phyloP scores from a whole-genome alignment of 2,113 vertebrate genomes.

The Falcunculus frontatus region DNA sequence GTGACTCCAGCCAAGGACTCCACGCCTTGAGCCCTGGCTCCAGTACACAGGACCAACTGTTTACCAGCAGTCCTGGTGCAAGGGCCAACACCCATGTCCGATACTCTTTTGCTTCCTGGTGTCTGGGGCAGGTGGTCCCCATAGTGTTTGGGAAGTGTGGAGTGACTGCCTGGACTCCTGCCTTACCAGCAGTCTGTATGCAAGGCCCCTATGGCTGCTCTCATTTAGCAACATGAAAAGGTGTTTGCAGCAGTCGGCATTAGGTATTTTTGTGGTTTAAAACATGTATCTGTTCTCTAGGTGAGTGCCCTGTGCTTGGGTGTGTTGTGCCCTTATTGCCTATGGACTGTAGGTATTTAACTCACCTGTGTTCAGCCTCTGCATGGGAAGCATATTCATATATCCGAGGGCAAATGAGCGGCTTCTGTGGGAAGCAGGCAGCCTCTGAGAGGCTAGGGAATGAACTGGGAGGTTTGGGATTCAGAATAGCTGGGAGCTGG shows the following conservation, averaged over 20 bases:
- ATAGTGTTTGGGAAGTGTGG: fast-evolving
- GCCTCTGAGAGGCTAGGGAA: not conserved
- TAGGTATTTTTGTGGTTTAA: not conserved
- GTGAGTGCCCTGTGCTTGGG: not conserved
- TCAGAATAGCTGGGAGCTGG: not conserved
- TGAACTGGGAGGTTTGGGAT: not conserved
- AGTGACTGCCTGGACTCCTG: not conserved
- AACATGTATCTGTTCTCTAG: not conserved
- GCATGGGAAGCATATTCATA: not conserved
- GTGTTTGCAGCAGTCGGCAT: not conserved
- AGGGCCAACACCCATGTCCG: fast-evolving
- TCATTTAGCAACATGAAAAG: not conserved
- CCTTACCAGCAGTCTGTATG: not conserved
- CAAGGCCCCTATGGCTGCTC: not conserved
- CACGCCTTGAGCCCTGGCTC: fast-evolving
- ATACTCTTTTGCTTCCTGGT: fast-evolving
- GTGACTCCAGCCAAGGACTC: not conserved
- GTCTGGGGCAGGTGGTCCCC: not conserved
- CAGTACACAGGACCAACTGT: fast-evolving
- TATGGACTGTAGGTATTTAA: fast-evolving
- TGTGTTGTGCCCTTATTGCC: not conserved
- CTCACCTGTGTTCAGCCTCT: not conserved
- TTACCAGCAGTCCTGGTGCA: not conserved
- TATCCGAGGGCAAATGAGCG: not conserved
- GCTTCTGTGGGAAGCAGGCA: not conserved